phyloP scores from a whole-genome alignment of 2,888 invertebrate genomes.

The Coenonympha glycerion region DNA sequence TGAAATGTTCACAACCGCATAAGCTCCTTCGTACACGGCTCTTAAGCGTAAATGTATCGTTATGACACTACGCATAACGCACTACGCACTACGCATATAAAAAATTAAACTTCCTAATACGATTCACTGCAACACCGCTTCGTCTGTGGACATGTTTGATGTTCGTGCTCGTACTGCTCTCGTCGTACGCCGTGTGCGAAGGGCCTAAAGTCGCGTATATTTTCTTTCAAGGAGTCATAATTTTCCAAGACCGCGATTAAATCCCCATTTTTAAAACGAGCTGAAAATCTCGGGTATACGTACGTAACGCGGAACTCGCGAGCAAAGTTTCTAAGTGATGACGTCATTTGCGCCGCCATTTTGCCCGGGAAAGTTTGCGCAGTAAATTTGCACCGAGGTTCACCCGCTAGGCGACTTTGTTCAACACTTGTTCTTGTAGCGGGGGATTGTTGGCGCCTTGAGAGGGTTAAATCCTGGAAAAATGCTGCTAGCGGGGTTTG shows the following conservation, averaged over 20 bases:
- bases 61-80: too few relatives aligned
- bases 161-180: too few relatives aligned
- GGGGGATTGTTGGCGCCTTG: slow-evolving; percentile 1
- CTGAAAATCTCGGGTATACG: not conserved
- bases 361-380: slow-evolving; percentile 2
- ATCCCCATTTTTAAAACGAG: not conserved
- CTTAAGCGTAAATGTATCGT: too few relatives aligned
- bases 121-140: too few relatives aligned
- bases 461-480: not conserved
- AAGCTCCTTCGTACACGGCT: too few relatives aligned
- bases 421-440: slow-evolving; percentile 2
- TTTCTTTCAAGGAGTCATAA: not conserved
- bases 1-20: too few relatives aligned
- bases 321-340: slow-evolving; percentile 3
- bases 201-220: not conserved
- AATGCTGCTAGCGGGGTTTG: not conserved
- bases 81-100: too few relatives aligned
- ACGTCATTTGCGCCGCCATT: slow-evolving; percentile 12
- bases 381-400: slow-evolving; percentile 11
- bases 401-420: slow-evolving; percentile 2
- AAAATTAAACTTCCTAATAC: too few relatives aligned
- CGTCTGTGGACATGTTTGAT: too few relatives aligned
- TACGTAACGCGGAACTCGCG: not conserved
- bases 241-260: not conserved
- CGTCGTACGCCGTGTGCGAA: too few relatives aligned